Conservation (phyloP, 2,797 vertebrate genomes). For the Spatula versicolor region DNA sequence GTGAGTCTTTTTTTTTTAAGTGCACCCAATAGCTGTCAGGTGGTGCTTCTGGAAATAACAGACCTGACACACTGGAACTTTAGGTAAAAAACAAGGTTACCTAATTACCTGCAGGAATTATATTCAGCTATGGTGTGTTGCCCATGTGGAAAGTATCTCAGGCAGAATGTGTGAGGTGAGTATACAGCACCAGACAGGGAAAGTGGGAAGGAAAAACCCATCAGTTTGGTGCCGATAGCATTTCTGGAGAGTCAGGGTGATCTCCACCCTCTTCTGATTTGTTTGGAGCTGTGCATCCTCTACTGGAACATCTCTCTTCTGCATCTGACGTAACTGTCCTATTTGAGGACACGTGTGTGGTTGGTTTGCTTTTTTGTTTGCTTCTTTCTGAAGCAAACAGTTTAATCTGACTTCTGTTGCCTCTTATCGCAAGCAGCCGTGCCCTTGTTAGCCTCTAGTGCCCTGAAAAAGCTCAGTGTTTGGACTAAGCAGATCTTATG, state of each 20-base stretch:
- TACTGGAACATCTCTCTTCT: not conserved
- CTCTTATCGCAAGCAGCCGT: not conserved
- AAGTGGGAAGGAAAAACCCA: not conserved
- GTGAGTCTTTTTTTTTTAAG: not conserved
- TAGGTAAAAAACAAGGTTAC: not conserved
- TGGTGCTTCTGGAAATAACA: not conserved
- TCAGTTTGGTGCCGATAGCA: fast-evolving
- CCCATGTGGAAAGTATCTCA: fast-evolving
- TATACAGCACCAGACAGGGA: fast-evolving
- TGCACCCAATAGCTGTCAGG: not conserved
- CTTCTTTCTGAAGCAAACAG: not conserved
- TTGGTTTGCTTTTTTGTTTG: not conserved
- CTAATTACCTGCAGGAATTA: not conserved
- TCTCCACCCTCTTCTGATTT: not conserved
- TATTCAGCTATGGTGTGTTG: fast-evolving
- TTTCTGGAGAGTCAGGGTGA: not conserved
- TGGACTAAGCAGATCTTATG: not conserved
- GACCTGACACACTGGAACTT: no score
- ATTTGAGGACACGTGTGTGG: fast-evolving
- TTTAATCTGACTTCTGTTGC: not conserved
- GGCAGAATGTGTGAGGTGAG: not conserved
- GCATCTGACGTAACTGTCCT: not conserved
- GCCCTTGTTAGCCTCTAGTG: not conserved
- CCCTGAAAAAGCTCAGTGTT: not conserved
- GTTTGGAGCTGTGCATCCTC: not conserved